Evolutionary conservation across 1,140 invertebrate species (phyloP).

Genomic region (Chironomus striatipennis): DNA sequence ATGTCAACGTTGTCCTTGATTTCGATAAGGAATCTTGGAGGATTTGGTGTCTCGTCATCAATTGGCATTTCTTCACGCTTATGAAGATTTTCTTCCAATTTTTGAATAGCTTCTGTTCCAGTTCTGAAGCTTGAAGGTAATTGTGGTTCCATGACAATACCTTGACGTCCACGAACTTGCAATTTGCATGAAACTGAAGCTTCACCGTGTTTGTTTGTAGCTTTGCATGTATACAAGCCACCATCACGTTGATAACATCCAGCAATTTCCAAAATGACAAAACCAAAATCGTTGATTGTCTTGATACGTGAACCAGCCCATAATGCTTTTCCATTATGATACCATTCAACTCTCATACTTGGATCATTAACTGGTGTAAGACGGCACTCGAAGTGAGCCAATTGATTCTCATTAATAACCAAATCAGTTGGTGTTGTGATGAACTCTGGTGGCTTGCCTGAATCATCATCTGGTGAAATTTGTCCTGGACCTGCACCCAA

Average conservation of each 20-base stretch:
- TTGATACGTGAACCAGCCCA: conserved; percentile 80
- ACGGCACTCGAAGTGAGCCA: conserved; percentile 88
- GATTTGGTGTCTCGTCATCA: conserved; percentile 78
- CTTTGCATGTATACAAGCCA: conserved; percentile 85
- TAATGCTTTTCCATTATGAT: conserved; percentile 87
- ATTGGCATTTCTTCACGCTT: conserved; percentile 73
- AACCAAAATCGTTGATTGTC: conserved; percentile 89
- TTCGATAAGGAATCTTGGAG: conserved; percentile 76
- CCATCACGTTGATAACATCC: conserved; percentile 81
- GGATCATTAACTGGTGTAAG: conserved; percentile 85
- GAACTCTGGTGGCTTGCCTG: conserved; percentile 85
- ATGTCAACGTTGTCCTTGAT: conserved; percentile 75
- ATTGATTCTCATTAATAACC: conserved; percentile 74
- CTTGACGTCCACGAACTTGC: conserved; percentile 74
- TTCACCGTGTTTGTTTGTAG: conserved; percentile 83
- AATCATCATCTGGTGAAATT: conserved; percentile 64
- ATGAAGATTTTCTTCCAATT: conserved; percentile 78
- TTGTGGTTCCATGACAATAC: conserved; percentile 85
- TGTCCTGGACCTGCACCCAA: conserved; percentile 56
- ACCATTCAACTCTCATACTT: conserved; percentile 92
- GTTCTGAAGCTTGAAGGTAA: conserved; percentile 74
- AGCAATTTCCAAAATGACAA: conserved; percentile 83
- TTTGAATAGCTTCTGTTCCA: conserved; percentile 82
- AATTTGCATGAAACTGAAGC: conserved; percentile 77
- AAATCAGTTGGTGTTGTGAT: conserved; percentile 79